Percentiles rank a stretch among this genome's conserved stretches.
Conservation (phyloP, 2,888 invertebrate genomes). For the Harpalus rufipes region DNA sequence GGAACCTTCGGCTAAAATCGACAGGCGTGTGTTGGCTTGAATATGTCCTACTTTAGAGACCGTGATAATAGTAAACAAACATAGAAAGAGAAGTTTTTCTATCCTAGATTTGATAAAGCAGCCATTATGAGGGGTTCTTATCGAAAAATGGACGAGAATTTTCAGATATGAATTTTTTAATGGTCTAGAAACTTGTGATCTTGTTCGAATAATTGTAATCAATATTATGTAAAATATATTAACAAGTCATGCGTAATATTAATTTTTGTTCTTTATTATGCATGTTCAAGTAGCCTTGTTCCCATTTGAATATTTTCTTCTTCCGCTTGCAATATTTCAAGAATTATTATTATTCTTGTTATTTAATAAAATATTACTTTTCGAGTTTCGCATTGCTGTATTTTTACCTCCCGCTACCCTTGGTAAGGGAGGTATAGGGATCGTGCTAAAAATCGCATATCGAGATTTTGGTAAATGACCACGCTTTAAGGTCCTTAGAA, state of each 20-base stretch:
- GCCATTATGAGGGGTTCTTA: not conserved
- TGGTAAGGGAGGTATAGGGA: too few species aligned
- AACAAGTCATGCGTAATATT: not conserved
- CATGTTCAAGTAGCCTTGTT: slow-evolving; percentile 12
- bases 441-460: too few species aligned
- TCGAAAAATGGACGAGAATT: not conserved
- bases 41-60: slow-evolving; percentile 30
- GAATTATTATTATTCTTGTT: not conserved
- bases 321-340: not conserved
- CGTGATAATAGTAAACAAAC: slow-evolving; percentile 31
- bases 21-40: slow-evolving; percentile 39
- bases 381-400: too few species aligned
- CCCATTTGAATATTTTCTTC: not conserved
- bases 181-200: not conserved
- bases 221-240: slow-evolving; percentile 5
- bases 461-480: too few species aligned
- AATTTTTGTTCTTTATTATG: not conserved
- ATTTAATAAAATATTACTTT: not conserved
- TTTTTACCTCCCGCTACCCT: too few species aligned
- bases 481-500: too few species aligned
- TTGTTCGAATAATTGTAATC: not conserved
- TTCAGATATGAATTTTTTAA: not conserved
- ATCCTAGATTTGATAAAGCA: not conserved
- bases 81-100: not conserved
- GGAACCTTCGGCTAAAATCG: slow-evolving; percentile 10